Conservation (phyloP, 2,113 vertebrate species). For the Rhinopomastus cyanomelas region DNA sequence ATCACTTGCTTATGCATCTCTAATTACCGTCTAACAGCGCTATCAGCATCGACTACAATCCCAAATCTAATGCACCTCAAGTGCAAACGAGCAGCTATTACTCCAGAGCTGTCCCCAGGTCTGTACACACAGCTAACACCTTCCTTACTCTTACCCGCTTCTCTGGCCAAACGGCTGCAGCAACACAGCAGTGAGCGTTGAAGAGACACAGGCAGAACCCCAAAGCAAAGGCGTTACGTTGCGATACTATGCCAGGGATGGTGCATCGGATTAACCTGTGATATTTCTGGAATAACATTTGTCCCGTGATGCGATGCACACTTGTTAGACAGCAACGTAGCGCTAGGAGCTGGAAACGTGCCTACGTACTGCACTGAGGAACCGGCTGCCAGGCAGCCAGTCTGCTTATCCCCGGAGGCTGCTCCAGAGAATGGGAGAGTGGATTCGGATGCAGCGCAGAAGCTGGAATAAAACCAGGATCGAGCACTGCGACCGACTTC, state of each 20-base stretch:
- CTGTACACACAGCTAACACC: background rate
- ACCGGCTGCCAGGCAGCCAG: background rate
- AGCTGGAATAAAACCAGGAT: background rate
- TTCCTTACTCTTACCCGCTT: background rate
- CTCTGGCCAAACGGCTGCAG: background rate
- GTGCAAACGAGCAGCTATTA: constrained; percentile 1
- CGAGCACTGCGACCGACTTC: background rate
- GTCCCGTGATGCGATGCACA: background rate
- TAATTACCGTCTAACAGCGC: background rate
- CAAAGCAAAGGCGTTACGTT: background rate
- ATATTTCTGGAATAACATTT: constrained; percentile 42
- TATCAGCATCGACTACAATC: background rate
- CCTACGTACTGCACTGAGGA: background rate
- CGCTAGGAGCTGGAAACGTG: background rate
- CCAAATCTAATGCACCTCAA: constrained; percentile 2
- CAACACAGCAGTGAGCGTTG: background rate
- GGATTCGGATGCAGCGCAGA: rapidly evolving
- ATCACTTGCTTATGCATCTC: constrained; percentile 46
- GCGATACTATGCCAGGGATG: background rate
- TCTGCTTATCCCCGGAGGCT: background rate
- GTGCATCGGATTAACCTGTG: background rate
- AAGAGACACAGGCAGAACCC: background rate
- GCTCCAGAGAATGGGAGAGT: background rate
- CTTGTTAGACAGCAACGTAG: background rate
- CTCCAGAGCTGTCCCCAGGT: background rate